These are phyloP conservation scores for Psilanteris sp. DNA, from an alignment of 1,140 invertebrate genomes.

Conservation along the genomic window DNA sequence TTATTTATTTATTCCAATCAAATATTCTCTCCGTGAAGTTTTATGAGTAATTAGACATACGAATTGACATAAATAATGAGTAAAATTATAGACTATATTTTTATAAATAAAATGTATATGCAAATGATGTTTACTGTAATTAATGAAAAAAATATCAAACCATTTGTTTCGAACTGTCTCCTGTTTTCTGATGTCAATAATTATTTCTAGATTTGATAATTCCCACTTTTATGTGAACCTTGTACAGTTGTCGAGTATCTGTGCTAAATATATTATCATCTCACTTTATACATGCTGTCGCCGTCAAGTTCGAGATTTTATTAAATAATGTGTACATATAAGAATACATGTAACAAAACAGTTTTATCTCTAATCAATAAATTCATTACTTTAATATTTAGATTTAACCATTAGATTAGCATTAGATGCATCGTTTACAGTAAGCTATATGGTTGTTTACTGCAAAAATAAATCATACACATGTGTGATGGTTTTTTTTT, in stretches of 20 bases:
- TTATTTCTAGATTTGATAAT: constrained; percentile 48
- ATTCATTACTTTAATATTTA: not conserved
- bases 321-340: constrained; percentile 4
- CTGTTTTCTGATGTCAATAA: constrained; percentile 54
- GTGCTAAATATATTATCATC: constrained; percentile 44
- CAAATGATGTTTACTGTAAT: too few relatives aligned
- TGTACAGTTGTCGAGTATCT: constrained; percentile 46
- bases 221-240: constrained; percentile 57
- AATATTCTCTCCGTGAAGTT: too few relatives aligned
- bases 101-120: too few relatives aligned
- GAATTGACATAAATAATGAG: too few relatives aligned
- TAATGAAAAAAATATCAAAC: constrained; percentile 21
- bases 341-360: constrained; percentile 3
- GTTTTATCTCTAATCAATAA: constrained; percentile 5
- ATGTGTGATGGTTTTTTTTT: constrained; percentile 3
- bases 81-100: too few relatives aligned
- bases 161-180: constrained; percentile 47
- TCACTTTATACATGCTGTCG: constrained; percentile 15
- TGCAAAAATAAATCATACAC: not conserved
- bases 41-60: too few relatives aligned
- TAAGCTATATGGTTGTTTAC: too few relatives aligned
- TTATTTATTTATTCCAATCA: too few relatives aligned
- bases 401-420: constrained; percentile 2
- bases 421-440: too few relatives aligned
- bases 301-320: not conserved